Evolutionary conservation across 2,797 vertebrate genomes (phyloP).

Genomic region (Ispidina picta): DNA sequence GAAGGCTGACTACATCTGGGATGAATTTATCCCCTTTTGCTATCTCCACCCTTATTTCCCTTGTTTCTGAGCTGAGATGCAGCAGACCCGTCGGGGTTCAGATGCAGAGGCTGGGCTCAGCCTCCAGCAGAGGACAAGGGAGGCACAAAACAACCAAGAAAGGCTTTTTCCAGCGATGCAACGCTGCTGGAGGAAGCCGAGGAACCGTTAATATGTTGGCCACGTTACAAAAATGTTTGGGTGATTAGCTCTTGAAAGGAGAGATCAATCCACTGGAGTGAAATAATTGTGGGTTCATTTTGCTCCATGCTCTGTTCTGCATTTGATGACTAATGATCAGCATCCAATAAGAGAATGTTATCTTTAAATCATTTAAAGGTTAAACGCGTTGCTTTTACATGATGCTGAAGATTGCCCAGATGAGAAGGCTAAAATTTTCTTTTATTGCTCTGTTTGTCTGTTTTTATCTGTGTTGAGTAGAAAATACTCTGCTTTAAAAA

Average conservation of each 20-base stretch:
- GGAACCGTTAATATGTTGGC: conserved; percentile 27
- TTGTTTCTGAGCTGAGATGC: neutral
- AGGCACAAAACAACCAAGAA: neutral
- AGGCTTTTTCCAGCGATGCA: neutral
- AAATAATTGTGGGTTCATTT: conserved; percentile 66
- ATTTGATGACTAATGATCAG: conserved; percentile 73
- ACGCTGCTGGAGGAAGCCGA: neutral
- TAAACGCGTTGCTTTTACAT: neutral
- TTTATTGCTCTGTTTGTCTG: neutral
- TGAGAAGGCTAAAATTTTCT: neutral
- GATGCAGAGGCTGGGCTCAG: neutral
- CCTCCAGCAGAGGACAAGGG: neutral
- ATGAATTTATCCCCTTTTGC: neutral
- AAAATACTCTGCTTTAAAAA: conserved; percentile 14
- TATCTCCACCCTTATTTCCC: neutral
- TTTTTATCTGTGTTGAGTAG: neutral
- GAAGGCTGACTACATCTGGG: neutral
- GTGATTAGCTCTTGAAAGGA: conserved; percentile 62
- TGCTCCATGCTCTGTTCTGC: conserved; percentile 51
- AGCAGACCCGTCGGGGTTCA: fast-evolving
- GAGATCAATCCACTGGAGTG: conserved; percentile 37
- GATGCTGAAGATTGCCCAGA: neutral
- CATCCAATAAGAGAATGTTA: conserved; percentile 51
- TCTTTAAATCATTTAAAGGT: conserved; percentile 54
- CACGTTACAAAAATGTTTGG: conserved; percentile 40